Evolutionary conservation across 1,140 invertebrate genomes (phyloP), one percentile per base, ranked within the genome.

Genomic region (Drosophila sechellia): DNA sequence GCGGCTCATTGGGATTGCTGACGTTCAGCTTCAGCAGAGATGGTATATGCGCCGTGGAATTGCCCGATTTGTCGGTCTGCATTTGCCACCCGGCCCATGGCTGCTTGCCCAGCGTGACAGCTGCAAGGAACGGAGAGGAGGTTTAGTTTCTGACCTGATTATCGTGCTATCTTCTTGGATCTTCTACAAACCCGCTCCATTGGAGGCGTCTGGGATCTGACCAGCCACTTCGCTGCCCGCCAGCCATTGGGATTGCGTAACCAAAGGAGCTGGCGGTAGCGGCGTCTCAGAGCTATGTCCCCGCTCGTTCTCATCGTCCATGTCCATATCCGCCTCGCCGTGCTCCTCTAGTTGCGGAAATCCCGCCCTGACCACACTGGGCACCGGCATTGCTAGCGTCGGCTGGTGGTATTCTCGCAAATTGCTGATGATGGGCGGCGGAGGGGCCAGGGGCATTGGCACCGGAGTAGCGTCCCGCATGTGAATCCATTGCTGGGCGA

Each of bases 401-500:
- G 61, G 75, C 1, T 64, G 63, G 8, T 79, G 79, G 42, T 80
- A 86, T 17, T 73, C 77, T 12, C 72, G 55, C 4, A 61, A 66
- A 70, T 78, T 90, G 48, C 71, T 57, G 3, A 90, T 90, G 2
- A 90, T 71, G 1, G 85, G 81, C 0, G 87, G 90, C 10, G 89
- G 87, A 13, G 85, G 81, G 5, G 80, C 90, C 48, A 78, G 40
- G 11, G 79, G 65, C 57, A 83, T 64, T n/a, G 13, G 27, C 11
- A 71, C 90, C 27, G 93, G 92, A 27, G 91, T 90, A 15, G 94
- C 94, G 91, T 98, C 97, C 89, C 98, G 98, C 97, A 98, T 98
- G 90, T 97, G 96, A 70, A 99, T 99, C 98, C 98, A 99, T 95
- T 99, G 98, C 87, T 99, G 98, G 15, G 98, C 98, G 74, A 99